Conservation (phyloP, 2,113 vertebrate species). For the Enhydra lutris region DNA sequence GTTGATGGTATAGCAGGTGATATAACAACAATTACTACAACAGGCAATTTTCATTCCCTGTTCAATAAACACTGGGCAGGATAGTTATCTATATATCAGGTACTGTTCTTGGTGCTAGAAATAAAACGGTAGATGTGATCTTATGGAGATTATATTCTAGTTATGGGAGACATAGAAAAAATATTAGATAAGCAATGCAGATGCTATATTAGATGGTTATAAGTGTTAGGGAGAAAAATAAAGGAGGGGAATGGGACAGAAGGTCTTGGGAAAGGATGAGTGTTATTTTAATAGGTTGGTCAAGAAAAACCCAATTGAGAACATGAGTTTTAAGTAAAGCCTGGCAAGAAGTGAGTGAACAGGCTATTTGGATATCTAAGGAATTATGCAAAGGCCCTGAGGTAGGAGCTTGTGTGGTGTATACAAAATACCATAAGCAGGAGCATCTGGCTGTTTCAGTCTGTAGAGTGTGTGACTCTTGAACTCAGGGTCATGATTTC, state of each 20-base stretch:
- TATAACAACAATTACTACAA: background rate
- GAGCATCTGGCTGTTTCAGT: background rate
- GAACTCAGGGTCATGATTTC: background rate
- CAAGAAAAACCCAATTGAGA: background rate
- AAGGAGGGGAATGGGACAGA: background rate
- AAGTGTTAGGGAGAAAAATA: background rate
- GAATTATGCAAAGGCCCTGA: background rate
- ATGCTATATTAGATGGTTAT: background rate
- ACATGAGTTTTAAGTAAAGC: background rate
- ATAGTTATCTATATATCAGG: background rate
- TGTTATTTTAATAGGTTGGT: conserved; percentile 26
- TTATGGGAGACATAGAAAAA: background rate
- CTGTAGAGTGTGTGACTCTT: background rate
- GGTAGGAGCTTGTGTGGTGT: background rate
- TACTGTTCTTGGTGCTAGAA: background rate
- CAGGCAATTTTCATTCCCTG: background rate
- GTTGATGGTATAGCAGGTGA: background rate
- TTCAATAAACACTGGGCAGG: background rate
- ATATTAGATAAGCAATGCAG: background rate
- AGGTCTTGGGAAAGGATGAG: background rate
- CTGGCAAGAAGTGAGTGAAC: background rate
- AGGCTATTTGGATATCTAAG: background rate
- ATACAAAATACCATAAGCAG: background rate
- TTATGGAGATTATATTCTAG: background rate
- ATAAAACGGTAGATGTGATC: background rate